These are phyloP conservation scores for Synanthedon formicaeformis DNA, from an alignment of 2,888 invertebrate genomes.

Conservation along the genomic window DNA sequence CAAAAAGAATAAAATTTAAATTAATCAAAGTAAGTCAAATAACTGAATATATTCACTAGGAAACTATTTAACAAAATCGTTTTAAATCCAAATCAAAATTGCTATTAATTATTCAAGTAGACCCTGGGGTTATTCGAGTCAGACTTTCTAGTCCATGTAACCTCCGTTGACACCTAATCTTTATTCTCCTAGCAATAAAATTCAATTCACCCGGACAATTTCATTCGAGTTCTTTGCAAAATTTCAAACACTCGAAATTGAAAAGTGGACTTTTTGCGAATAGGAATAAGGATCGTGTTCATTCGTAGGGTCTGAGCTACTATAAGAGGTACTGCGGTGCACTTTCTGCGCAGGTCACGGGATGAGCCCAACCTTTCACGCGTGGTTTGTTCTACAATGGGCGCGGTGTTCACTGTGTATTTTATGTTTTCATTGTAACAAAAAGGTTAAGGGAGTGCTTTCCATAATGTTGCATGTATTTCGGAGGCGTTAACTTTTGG, in stretches of 20 bases:
- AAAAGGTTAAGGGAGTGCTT: not conserved
- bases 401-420: constrained; percentile 17
- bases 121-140: constrained; percentile 29
- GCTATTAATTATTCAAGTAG: constrained; percentile 14
- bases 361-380: constrained; percentile 69
- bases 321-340: constrained; percentile 34
- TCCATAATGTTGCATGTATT: not conserved
- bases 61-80: not conserved
- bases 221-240: constrained; percentile 12
- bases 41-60: too few relatives aligned
- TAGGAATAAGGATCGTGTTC: not conserved
- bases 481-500: not conserved
- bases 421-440: constrained; percentile 1
- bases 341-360: constrained; percentile 62
- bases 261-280: constrained; percentile 6
- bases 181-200: constrained; percentile 22
- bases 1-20: too few relatives aligned
- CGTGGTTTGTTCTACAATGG: constrained; percentile 48
- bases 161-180: constrained; percentile 12
- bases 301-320: constrained; percentile 3
- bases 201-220: constrained; percentile 26
- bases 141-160: constrained; percentile 35
- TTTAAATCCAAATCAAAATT: constrained; percentile 13
- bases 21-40: too few relatives aligned
- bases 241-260: constrained; percentile 3